Conservation (phyloP, 2,888 invertebrate species). For the Agriopis marginaria region DNA sequence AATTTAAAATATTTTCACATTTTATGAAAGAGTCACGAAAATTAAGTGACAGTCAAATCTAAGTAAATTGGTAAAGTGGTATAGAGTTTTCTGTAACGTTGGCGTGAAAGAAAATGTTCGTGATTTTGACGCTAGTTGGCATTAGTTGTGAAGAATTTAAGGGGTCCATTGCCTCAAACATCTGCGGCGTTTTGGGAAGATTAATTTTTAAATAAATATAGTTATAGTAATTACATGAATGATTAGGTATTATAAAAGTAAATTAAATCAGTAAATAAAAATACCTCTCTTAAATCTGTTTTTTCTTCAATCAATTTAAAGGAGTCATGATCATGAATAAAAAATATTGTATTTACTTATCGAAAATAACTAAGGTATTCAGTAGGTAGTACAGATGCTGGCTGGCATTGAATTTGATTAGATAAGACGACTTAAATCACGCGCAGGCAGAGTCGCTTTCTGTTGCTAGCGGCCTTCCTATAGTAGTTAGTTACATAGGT, state of each 20-base stretch:
- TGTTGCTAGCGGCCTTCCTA: too few relatives aligned
- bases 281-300: background rate
- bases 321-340: background rate
- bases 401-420: constrained; percentile 22
- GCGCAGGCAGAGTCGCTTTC: background rate
- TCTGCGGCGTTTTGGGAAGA: background rate
- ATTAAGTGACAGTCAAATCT: too few relatives aligned
- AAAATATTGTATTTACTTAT: background rate
- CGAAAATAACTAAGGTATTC: background rate
- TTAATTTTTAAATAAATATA: too few relatives aligned
- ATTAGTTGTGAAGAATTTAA: background rate
- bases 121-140: background rate
- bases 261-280: too few relatives aligned
- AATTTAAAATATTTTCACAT: too few relatives aligned
- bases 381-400: background rate
- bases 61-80: too few relatives aligned
- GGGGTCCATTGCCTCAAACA: background rate
- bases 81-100: too few relatives aligned
- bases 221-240: too few relatives aligned
- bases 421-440: constrained; percentile 24
- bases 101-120: background rate
- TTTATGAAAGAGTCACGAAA: too few relatives aligned
- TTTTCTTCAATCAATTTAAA: background rate
- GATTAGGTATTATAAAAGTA: too few relatives aligned
- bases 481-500: too few relatives aligned